Percentiles rank a stretch among this genome's conserved stretches.
Conservation (phyloP, 2,797 vertebrate species). For the Peromyscus melanophrys region DNA sequence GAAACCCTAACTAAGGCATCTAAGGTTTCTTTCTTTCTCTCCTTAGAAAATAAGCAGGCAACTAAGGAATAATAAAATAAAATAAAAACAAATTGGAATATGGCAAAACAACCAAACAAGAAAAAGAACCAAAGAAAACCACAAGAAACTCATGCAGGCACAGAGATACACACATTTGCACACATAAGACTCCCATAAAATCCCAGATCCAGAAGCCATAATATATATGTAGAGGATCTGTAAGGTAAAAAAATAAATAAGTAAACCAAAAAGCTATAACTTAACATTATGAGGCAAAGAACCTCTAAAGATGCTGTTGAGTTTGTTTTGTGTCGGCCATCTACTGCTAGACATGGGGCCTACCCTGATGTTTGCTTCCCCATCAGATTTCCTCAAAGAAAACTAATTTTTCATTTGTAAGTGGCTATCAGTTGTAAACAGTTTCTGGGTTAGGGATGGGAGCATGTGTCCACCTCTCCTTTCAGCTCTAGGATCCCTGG, state of each 20-base stretch:
- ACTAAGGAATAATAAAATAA: not conserved
- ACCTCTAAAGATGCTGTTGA: not conserved
- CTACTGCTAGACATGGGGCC: not conserved
- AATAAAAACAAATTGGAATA: not conserved
- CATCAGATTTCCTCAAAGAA: no score
- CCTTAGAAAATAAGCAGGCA: not conserved
- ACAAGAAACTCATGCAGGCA: no score
- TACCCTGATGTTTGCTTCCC: not conserved
- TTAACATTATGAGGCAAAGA: not conserved
- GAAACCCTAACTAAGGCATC: not conserved
- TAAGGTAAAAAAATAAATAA: not conserved
- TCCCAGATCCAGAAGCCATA: not conserved
- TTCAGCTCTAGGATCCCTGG: not conserved
- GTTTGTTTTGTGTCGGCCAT: not conserved
- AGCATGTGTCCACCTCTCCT: not conserved
- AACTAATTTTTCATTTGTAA: no score
- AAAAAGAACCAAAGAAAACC: no score
- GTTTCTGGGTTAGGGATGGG: not conserved
- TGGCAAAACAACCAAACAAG: no score
- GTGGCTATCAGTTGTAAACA: no score
- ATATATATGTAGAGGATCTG: not conserved
- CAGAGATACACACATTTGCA: not conserved
- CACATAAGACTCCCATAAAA: not conserved
- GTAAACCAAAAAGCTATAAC: not conserved
- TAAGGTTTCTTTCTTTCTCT: not conserved